These are phyloP conservation scores for Notodromas monacha DNA, from an alignment of 2,888 invertebrate genomes.

Conservation along the genomic window DNA sequence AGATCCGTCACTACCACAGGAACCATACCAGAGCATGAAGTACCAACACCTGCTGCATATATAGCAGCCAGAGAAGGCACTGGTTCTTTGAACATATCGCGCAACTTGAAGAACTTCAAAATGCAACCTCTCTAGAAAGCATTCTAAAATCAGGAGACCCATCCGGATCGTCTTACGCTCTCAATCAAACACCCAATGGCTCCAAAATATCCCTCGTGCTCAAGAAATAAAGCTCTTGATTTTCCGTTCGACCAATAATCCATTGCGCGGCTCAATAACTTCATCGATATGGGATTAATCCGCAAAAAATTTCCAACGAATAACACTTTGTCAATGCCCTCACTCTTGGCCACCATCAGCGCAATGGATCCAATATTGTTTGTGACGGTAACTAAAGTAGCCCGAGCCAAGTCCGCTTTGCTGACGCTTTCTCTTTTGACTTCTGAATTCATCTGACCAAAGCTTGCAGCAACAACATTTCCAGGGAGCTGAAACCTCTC, in stretches of 20 bases:
- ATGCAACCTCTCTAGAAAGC: no score
- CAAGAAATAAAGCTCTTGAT: slow-evolving; percentile 77
- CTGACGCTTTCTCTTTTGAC: slow-evolving; percentile 45
- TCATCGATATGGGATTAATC: slow-evolving; percentile 88
- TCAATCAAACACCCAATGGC: slow-evolving; percentile 65
- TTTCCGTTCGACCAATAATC: slow-evolving; percentile 91
- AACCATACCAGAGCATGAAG: no score
- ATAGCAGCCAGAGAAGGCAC: no score
- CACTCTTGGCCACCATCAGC: slow-evolving; percentile 70
- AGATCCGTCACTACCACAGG: no score
- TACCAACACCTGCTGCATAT: no score
- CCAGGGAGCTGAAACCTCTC: slow-evolving; percentile 23
- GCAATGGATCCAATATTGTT: slow-evolving; percentile 97
- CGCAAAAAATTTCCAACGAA: slow-evolving; percentile 91
- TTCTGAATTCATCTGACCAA: slow-evolving; percentile 58
- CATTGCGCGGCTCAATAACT: slow-evolving; percentile 80
- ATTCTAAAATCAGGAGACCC: no score
- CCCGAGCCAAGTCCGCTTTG: slow-evolving; percentile 61
- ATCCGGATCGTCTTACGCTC: no score
- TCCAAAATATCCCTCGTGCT: slow-evolving; percentile 83
- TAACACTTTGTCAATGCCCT: slow-evolving; percentile 59
- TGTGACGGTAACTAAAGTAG: slow-evolving; percentile 83
- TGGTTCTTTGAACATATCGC: no score
- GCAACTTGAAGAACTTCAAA: no score
- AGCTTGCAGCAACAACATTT: slow-evolving; percentile 31